phyloP scores from a whole-genome alignment of 2,113 vertebrate species.

The Garra rufa region DNA sequence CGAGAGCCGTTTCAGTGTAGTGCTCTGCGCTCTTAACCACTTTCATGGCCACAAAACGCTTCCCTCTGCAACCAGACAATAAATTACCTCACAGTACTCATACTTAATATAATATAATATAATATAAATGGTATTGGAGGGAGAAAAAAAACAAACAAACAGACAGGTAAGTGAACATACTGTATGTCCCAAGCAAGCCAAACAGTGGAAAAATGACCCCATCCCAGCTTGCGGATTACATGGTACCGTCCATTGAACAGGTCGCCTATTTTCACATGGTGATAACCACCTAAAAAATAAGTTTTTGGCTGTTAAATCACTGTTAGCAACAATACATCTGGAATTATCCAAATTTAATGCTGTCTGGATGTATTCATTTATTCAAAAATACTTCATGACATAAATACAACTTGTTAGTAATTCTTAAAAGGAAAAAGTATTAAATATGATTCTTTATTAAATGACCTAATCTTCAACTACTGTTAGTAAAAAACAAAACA shows the following conservation, averaged over 20 bases:
- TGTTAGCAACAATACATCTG: background rate
- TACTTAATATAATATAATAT: too few species aligned
- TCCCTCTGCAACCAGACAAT: slow-evolving; percentile 76
- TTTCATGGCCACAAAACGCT: slow-evolving; percentile 96
- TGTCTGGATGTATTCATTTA: background rate
- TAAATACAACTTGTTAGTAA: background rate
- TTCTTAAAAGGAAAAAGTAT: background rate
- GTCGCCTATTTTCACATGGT: slow-evolving; percentile 96
- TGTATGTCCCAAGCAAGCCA: slow-evolving; percentile 99
- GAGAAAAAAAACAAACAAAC: background rate
- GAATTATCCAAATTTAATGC: background rate
- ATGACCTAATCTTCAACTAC: background rate
- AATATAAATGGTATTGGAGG: background rate
- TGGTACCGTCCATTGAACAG: slow-evolving; percentile 93
- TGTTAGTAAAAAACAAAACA: too few species aligned
- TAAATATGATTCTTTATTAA: background rate
- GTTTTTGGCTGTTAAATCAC: background rate
- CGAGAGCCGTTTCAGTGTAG: slow-evolving; percentile 96
- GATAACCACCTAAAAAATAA: slow-evolving; percentile 85
- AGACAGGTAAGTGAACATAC: slow-evolving; percentile 77
- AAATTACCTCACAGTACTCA: background rate
- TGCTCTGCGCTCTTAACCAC: slow-evolving; percentile 99
- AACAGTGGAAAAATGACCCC: slow-evolving; percentile 98
- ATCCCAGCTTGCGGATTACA: slow-evolving; percentile 96
- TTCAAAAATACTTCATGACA: background rate